Conservation (phyloP, 2,888 invertebrate genomes). For the Digitonthophagus gazella region DNA sequence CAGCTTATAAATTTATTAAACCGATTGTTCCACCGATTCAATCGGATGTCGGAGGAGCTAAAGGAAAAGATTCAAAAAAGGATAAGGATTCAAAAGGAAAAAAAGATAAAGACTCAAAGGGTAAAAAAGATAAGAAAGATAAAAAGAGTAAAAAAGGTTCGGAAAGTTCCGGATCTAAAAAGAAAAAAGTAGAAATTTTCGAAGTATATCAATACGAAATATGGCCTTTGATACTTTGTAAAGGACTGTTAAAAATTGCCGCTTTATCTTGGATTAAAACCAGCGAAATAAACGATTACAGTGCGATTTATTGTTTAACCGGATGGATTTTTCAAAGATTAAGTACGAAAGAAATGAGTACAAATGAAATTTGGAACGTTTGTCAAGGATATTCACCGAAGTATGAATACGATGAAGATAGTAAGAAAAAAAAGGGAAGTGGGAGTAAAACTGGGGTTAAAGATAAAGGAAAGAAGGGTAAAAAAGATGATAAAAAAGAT, state of each 20-base stretch:
- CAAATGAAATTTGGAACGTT: constrained; percentile 41
- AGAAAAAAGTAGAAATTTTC: constrained; percentile 21
- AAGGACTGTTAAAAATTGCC: constrained; percentile 52
- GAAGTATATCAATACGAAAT: constrained; percentile 42
- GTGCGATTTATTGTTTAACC: constrained; percentile 50
- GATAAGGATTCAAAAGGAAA: neutral
- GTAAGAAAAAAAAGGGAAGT: constrained; percentile 2
- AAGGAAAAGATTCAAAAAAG: constrained; percentile 4
- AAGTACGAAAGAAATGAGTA: constrained; percentile 26
- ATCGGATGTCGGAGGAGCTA: no score
- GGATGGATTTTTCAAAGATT: constrained; percentile 49
- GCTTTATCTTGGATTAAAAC: constrained; percentile 45
- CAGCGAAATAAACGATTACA: constrained; percentile 49
- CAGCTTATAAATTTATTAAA: constrained; percentile 32
- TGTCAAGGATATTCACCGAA: constrained; percentile 25
- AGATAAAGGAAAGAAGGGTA: constrained; percentile 16
- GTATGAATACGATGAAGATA: constrained; percentile 35
- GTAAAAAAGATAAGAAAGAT: neutral
- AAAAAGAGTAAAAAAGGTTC: constrained; percentile 18
- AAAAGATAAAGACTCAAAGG: neutral
- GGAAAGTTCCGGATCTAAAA: constrained; percentile 12
- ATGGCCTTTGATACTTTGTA: constrained; percentile 54
- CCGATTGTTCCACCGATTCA: neutral
- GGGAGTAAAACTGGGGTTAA: neutral
- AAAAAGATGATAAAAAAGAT: constrained; percentile 9